Evolutionary conservation across 2,797 vertebrate genomes (phyloP).

Genomic region (Pipistrellus pipistrellus): DNA sequence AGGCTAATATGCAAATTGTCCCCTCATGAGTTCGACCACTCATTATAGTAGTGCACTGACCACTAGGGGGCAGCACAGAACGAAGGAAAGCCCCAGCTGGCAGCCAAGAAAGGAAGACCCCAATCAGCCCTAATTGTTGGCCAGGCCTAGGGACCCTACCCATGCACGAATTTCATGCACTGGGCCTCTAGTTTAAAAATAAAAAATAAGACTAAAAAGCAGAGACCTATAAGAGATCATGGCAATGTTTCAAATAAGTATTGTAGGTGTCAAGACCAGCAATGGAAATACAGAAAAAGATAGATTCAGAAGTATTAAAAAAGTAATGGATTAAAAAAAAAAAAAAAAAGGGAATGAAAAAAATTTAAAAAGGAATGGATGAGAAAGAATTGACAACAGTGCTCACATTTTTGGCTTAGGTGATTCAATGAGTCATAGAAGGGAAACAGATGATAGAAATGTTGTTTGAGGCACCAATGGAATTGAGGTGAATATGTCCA

Average conservation of each 20-base stretch:
- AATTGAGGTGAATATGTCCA: background rate
- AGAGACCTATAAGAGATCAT: background rate
- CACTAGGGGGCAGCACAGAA: too few species aligned
- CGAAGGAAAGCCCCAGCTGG: too few species aligned
- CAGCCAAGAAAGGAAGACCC: too few species aligned
- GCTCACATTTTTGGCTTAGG: constrained; percentile 42
- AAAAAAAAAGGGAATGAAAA: background rate
- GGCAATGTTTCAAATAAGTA: constrained; percentile 50
- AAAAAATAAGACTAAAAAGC: constrained; percentile 1
- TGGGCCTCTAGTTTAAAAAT: background rate
- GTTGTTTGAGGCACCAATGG: background rate
- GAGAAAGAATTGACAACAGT: background rate
- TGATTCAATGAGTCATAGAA: constrained; percentile 21
- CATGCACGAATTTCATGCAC: too few species aligned
- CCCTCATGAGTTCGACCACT: too few species aligned
- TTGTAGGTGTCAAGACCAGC: background rate
- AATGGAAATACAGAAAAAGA: constrained; percentile 2
- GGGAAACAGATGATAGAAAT: background rate
- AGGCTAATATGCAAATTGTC: too few species aligned
- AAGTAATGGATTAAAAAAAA: background rate
- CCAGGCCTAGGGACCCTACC: too few species aligned
- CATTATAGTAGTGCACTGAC: too few species aligned
- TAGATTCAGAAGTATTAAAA: constrained; percentile 33
- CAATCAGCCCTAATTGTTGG: too few species aligned
- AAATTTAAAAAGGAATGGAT: background rate